Evolutionary conservation across 2,888 invertebrate species (phyloP), one percentile per base, ranked within the genome.

Genomic region (Ochropleura plecta): DNA sequence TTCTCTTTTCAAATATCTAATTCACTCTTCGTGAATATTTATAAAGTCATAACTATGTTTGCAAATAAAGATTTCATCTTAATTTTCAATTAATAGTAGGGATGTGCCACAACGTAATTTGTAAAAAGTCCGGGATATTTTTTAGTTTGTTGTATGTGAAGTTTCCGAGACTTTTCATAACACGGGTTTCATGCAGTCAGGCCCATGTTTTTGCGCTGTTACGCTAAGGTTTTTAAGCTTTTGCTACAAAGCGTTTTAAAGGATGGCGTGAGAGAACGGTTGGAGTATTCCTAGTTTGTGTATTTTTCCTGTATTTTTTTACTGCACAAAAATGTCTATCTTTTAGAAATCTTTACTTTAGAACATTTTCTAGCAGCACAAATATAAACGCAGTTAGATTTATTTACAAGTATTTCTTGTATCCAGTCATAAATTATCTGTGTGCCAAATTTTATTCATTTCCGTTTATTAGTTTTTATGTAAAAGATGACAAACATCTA

Each of bases 191-290:
- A 40, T 20, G 44, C 30, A 67, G 40, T 42, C 10, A 18, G 51
- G 42, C 68, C n/a, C 53, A 69, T 42, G 51, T 62, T 76, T 76
- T 60, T 20, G 12, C 46, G 1, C 48, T 62, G 10, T 42, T 16
- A 49, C n/a, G 49, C 14, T 49, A 51, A 14, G 49, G 44, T 59
- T 18, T 59, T 18, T 12, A 46, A 44, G 18, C 9, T 3, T 12
- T n/a, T 16, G 40, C 14, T 20, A 51, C 76, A 76, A 68, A 76
- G 68, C 18, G 30, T 42, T 68, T 71, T 68, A 53, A 2, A 7
- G 30, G 30, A 30, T 2, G 30, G 30, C 30, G 30, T 3, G 30
- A 30, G 30, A 30, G 30, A 30, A 30, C 9, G 30, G 3, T 16
- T 48, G 8, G 40, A 16, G 8, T 40, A 16, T 16, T 40, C 16